Evolutionary conservation across 2,888 invertebrate species (phyloP), one percentile per base, ranked within the genome.

Genomic region (Eugnorisma glareosa): DNA sequence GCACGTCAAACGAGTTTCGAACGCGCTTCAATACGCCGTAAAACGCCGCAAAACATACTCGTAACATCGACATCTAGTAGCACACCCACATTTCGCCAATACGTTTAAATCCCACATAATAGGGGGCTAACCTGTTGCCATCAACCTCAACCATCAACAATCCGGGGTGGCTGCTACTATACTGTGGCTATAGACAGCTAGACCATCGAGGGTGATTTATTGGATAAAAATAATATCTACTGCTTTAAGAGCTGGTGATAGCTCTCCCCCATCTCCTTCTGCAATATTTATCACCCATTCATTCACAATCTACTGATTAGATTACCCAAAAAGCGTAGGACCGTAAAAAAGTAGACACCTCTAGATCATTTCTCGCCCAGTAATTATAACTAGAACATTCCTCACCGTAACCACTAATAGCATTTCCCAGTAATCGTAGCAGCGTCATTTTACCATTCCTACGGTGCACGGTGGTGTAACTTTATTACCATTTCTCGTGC

Each of bases 401-500:
- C 45, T 63, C 1, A 61, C 11, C n/a, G n/a, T 81, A 59, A 67
- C 82, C 72, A 40, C 69, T 68, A 72, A 77, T 77, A 28, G 10
- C 18, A 51, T 64, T 69, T 57, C 24, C 40, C 31, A 61, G 13
- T 45, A 75, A 67, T 51, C 37, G 35, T 11, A 77, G 82, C 84
- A 77, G 82, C 84, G 68, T 63, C 73, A 79, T 79, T 54, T 81
- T 79, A 82, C 69, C 66, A 77, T 71, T 40, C 71, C 54, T 61
- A 66, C 73, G 43, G 64, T 68, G 68, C 64, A 74, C 67, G 77
- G 78, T 84, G 79, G 80, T 82, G 80, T 82, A 80, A 87, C 85
- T 90, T 90, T 91, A 91, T 89, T 88, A 77, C 86, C 74, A 67
- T 79, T 79, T 90, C 86, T 87, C 90, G 89, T 90, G 89, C 86